These are phyloP conservation scores for Anadara kagoshimensis DNA, from an alignment of 1,140 invertebrate species.

Conservation along the genomic window DNA sequence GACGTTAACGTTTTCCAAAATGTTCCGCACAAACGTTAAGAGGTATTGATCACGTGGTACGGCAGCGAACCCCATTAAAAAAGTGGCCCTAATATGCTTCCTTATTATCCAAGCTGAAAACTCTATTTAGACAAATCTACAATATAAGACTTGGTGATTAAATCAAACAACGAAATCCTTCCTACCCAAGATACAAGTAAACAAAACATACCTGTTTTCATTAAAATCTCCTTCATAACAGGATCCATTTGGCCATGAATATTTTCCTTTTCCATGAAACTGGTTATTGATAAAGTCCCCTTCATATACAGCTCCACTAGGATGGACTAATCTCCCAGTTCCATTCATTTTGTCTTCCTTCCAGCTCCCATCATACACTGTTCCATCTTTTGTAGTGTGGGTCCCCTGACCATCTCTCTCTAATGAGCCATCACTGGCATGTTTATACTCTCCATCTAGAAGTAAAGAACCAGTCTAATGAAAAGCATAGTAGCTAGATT, in stretches of 20 bases:
- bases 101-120: too few species aligned
- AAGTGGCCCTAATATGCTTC: too few species aligned
- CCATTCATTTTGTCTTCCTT: slow-evolving; percentile 71
- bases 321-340: slow-evolving; percentile 61
- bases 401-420: slow-evolving; percentile 67
- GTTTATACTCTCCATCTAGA: slow-evolving; percentile 70
- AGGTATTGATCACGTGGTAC: too few species aligned
- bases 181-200: too few species aligned
- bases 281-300: slow-evolving; percentile 71
- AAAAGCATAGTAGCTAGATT: background rate
- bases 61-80: too few species aligned
- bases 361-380: slow-evolving; percentile 70
- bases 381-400: slow-evolving; percentile 64
- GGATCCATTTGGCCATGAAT: slow-evolving; percentile 72
- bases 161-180: too few species aligned
- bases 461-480: slow-evolving; percentile 1
- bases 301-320: slow-evolving; percentile 66
- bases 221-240: slow-evolving; percentile 70
- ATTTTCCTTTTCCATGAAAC: slow-evolving; percentile 71
- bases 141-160: too few species aligned
- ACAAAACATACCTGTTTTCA: slow-evolving; percentile 70
- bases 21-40: too few species aligned
- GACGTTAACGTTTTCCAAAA: too few species aligned
- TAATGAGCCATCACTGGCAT: slow-evolving; percentile 57
- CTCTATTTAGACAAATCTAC: too few species aligned